Evolutionary conservation across 2,797 vertebrate genomes (phyloP), one percentile per base, ranked within the genome.

Genomic region (Phoxinus dragarum): DNA sequence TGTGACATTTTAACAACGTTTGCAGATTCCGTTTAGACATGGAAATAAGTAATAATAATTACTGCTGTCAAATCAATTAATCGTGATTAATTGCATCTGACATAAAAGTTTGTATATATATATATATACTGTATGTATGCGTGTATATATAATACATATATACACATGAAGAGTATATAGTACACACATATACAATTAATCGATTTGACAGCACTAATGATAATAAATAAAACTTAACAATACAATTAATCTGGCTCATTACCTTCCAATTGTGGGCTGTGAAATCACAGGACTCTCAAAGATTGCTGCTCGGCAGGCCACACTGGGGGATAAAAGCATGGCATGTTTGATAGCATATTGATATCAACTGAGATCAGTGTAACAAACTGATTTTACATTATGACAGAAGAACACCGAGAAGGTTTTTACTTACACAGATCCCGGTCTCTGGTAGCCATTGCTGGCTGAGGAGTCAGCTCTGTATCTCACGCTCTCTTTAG

Each of bases 371-470:
- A 78, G 38, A 61, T 9, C 9, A 47, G 40, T 31, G 3, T 66
- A 68, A 67, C 38, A 44, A 79, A 66, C 27, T 23, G 27, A 52
- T 67, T 47, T 80, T n/a, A 23, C 40, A 34, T 16, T 27, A 19
- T 34, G n/a, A 82, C 4, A 40, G 42, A 84, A n/a, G 3, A 54
- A 69, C 17, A 77, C 38, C 5, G 31, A 36, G 36, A 44, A 79
- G n/a, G 66, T 52, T 68, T 27, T 59, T 68, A 89, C 98, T 98
- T 95, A 99, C 98, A 98, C 89, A 73, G 97, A 97, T 88, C 95
- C 97, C 0, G 98, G 98, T 87, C 95, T 96, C 92, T 98, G 97
- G 94, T 99, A 99, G 77, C 97, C 97, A 17, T 99, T 99, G 93
- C 94, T 98, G 44, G 97, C 94, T 1, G 96, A 89, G 0, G 92